Base-by-base conservation (phyloP, 2,113 vertebrate species). In the Tauraco erythrolophus region DNA sequence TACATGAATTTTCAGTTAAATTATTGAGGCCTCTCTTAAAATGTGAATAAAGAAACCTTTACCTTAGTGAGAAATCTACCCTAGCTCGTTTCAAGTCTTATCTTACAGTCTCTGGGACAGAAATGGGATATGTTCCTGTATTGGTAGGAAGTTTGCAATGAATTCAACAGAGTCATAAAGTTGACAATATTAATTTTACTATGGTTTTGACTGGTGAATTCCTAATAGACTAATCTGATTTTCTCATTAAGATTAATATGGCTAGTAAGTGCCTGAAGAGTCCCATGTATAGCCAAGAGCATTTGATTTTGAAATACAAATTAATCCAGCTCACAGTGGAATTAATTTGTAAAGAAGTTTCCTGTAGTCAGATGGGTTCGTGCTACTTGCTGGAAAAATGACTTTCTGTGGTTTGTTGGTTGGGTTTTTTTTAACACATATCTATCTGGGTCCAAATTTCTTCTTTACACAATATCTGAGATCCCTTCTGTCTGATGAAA, bases 331-430 rank as follows among this genome's bases (percentile, higher is more conserved):
- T 94, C 61, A 91, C 48, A 89, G 27, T 56, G 84, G 65, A 79
- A 93, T 93, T 93, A 92, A 84, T 89, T 84, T 54, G 9, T 80
- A 75, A 93, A 84, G 53, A 92, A 95, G 17, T 70, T 78, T 95
- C 77, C 45, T 53, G 7, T 68, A 65, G 37, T 84, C 56, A 66
- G 18, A 69, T 76, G n/a, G 24, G 19, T 69, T 19, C 11, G 3
- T 81, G 25, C 4, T 68, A 7, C 28, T 56, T 68, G 46, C 35
- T 91, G 64, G 56, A 81, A 78, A 76, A 84, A 41, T 11, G 11
- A 4, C 37, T 39, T 1, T 60, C 45, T 45, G 4, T 51, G 35
- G 7, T 84, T 91, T 58, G 14, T 74, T 96, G 51, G 11, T 3
- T 28, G 69, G 22, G 3, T 6, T 7, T 53, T 78, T 65, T 48